Percentiles rank a stretch among this genome's conserved stretches.
These are phyloP conservation scores for Isotomurus palustris DNA, from an alignment of 2,888 invertebrate species.

Conservation along the genomic window DNA sequence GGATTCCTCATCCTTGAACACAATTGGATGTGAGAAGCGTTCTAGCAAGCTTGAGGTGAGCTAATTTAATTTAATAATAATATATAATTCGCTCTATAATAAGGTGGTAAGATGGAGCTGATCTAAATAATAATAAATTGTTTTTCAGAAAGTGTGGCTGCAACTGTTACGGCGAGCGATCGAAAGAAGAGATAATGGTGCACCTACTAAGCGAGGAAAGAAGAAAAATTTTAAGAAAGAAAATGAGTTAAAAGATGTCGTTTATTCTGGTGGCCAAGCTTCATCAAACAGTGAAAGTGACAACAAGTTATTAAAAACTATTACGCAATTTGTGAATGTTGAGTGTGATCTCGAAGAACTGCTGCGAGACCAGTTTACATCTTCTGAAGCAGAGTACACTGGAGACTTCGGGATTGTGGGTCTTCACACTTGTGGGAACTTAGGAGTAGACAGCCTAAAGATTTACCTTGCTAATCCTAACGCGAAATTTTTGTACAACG, in stretches of 20 bases:
- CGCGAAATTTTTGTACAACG: conserved; percentile 65
- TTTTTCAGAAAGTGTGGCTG: conserved; percentile 22
- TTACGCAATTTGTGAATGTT: conserved; percentile 27
- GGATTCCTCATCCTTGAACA: conserved; percentile 67
- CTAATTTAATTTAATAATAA: conserved; percentile 36
- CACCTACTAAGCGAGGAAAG: conserved; percentile 19
- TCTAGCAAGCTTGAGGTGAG: conserved; percentile 49
- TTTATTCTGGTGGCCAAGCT: not conserved
- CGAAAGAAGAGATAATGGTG: conserved; percentile 20
- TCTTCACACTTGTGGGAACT: conserved; percentile 83
- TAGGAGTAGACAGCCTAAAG: conserved; percentile 67
- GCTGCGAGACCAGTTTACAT: conserved; percentile 16
- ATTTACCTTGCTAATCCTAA: conserved; percentile 59
- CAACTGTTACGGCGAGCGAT: conserved; percentile 27
- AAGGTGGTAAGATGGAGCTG: not conserved
- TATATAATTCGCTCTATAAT: not conserved
- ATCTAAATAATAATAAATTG: not conserved
- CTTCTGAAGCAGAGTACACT: conserved; percentile 1
- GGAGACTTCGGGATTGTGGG: conserved; percentile 56
- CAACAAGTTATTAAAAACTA: conserved; percentile 22
- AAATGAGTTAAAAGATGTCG: not conserved
- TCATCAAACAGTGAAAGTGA: not conserved
- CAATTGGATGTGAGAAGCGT: conserved; percentile 61
- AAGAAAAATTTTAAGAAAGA: conserved; percentile 15
- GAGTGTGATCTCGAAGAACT: conserved; percentile 24